A percentile compares a stretch with the other conserved stretches of the same genome.
Evolutionary conservation across 53 echinoderm and acorn worm genomes (phyloP).

Genomic region (Pentamera pediparva): DNA sequence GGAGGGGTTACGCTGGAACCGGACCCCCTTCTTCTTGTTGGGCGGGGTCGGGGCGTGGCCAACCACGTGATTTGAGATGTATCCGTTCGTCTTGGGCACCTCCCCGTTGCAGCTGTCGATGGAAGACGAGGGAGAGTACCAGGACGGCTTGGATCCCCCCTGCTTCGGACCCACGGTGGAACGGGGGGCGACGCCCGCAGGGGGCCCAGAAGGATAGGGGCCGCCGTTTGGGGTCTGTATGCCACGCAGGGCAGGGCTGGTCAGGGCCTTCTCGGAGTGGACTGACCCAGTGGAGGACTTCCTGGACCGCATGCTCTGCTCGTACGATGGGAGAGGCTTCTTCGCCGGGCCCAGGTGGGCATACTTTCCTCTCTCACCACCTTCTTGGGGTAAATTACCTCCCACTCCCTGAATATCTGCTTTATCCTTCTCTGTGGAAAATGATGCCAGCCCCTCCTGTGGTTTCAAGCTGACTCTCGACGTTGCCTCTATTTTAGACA

Average conservation of each 20-base stretch:
- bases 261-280: neutral
- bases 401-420: neutral
- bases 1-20: constrained; percentile 20
- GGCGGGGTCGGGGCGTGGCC: neutral
- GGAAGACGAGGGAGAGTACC: constrained; percentile 26
- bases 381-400: neutral
- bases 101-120: constrained; percentile 11
- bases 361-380: too few relatives aligned
- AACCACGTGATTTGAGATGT: neutral
- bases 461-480: constrained; percentile 3
- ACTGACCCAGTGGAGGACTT: constrained; percentile 9
- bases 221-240: constrained; percentile 78
- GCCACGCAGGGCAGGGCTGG: constrained; percentile 27
- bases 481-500: neutral
- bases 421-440: neutral
- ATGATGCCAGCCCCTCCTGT: constrained; percentile 14
- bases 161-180: neutral
- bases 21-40: neutral
- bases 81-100: constrained; percentile 1
- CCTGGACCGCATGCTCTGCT: constrained; percentile 44
- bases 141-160: neutral
- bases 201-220: constrained; percentile 77
- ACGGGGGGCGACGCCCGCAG: neutral
- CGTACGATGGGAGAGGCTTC: constrained; percentile 36
- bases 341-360: too few relatives aligned